Conservation (phyloP, 2,888 invertebrate species). For the Tachystola acroxantha region DNA sequence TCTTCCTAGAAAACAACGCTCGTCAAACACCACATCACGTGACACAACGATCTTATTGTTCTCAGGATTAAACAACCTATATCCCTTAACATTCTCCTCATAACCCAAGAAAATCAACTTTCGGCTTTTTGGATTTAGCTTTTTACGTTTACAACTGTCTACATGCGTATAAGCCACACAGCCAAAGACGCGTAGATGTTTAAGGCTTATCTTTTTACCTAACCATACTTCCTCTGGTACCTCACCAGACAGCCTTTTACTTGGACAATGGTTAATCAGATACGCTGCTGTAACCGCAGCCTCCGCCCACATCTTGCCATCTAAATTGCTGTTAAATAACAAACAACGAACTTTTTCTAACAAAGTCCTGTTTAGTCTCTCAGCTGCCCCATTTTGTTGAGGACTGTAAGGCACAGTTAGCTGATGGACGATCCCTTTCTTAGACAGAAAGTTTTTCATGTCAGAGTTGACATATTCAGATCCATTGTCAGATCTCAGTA, state of each 20-base stretch:
- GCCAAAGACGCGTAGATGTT: constrained; percentile 7
- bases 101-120: no score
- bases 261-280: constrained; percentile 13
- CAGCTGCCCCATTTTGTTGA: constrained; percentile 27
- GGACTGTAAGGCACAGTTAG: constrained; percentile 26
- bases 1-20: no score
- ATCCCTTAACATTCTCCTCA: no score
- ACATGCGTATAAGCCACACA: no score
- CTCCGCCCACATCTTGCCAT: constrained; percentile 18
- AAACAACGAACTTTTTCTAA: constrained; percentile 13
- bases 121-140: no score
- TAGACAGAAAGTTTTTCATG: no score
- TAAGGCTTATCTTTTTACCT: constrained; percentile 12
- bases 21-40: no score
- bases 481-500: constrained; percentile 11
- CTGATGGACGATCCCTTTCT: constrained; percentile 32
- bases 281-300: constrained; percentile 16
- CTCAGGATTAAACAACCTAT: no score
- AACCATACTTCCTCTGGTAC: constrained; percentile 19
- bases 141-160: no score
- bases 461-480: constrained; percentile 10
- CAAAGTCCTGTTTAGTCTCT: constrained; percentile 13
- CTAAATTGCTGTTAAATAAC: constrained; percentile 14
- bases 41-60: no score
- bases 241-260: no score